Evolutionary conservation across 2,113 vertebrate species (phyloP), one percentile per base, ranked within the genome.

Genomic region (Chaenocephalus aceratus): DNA sequence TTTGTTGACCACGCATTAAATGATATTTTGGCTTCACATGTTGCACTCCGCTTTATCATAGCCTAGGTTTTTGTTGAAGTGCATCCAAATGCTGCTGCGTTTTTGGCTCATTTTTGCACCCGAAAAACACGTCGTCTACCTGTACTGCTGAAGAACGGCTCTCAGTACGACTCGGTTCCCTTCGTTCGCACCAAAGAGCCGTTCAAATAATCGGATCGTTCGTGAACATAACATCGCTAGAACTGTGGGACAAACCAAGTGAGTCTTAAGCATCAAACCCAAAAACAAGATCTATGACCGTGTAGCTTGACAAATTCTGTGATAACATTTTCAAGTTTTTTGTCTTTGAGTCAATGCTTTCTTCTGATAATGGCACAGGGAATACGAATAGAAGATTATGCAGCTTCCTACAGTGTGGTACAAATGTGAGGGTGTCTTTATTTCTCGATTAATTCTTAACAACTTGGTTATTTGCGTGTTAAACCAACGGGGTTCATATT

Each of bases 241-340:
- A 72, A 18, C 46, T 34, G 67, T 72, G 60, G 74, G 30, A 49
- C 23, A 13, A 36, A 54, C 59, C 23, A 60, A 59, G 65, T 65
- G 26, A 65, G 48, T 71, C 57, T 44, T 10, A 8, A 53, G 41
- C 60, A 72, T 72, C 67, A 65, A 66, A 66, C 21, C 21, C 21
- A 21, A 21, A 21, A n/a, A 53, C 8, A 26, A 41, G 41, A 67
- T 51, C 10, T 34, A 0, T 81, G 26, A 69, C 18, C n/a, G 51
- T 6, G 23, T 5, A 5, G 12, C 56, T 67, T 41, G 41, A 56
- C 15, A n/a, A 3, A 18, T n/a, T 45, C 48, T 57, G 12, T 52
- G 59, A 13, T 9, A 54, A 53, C 51, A 36, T 63, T 56, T 63
- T 15, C 7, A 21, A 49, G 18, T 3, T 21, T 58, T 58, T 23